Evolutionary conservation across 1,140 invertebrate species (phyloP), one percentile per base, ranked within the genome.

Genomic region (Pteromalus puparum): DNA sequence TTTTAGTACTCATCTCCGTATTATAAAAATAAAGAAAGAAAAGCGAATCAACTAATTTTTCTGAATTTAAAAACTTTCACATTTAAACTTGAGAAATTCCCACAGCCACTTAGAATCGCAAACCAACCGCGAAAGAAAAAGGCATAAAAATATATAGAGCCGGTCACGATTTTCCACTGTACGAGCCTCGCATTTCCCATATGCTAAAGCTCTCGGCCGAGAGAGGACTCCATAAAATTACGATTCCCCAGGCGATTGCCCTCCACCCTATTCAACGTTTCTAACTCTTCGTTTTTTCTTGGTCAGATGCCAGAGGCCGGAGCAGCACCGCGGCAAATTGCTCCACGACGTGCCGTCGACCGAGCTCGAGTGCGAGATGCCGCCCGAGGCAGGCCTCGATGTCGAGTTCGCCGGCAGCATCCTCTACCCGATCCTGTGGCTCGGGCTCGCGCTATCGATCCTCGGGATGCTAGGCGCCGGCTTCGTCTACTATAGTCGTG

Each of bases 311-410:
- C 82, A 75, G 15, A 81, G 85, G 3, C 92, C 92, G 1, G 81
- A 87, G 10, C 74, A 86, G 65, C 87, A 89, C 21, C 70, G 76
- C 2, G 84, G 82, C 48, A 91, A 90, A 81, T 38, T 88, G 7
- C 87, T 93, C 2, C 65, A 83, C 24, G 85, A 90, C 68, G 86
- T 93, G 81, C 88, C 90, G 4, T 87, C 82, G 15, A 74, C 90
- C 46, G 91, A 93, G n/a, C 82, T 93, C 10, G 84, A 85, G 21
- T 93, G 92, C 76, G 85, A 90, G 5, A 86, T 88, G 65, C 78
- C 68, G 2, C 9, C 48, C 9, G 48, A 26, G 30, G 15, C 7
- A 1, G 13, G 77, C 38, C 48, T 80, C 77, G 53, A 46, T 18
- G 9, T 21, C 24, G 65, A 38, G 38, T 15, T 10, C 1, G 26